A percentile compares a stretch with the other conserved stretches of the same genome.
Evolutionary conservation across 2,797 vertebrate species (phyloP).

Genomic region (Semotilus atromaculatus): DNA sequence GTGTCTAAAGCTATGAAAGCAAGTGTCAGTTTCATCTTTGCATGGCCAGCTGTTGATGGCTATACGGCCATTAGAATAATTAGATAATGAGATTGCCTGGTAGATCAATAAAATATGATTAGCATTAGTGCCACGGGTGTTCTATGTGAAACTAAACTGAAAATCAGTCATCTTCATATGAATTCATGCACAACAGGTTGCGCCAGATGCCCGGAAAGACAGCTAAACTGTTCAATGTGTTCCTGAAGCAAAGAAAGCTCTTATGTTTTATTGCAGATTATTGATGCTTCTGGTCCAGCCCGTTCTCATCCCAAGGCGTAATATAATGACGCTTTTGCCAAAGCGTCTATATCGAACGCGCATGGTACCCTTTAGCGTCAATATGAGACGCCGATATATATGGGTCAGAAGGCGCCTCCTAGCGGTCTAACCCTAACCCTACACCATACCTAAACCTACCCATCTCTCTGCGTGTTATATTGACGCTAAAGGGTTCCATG

Average conservation of each 20-base stretch:
- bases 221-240: not conserved
- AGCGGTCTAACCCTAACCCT: too few relatives aligned
- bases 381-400: too few relatives aligned
- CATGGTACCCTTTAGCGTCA: too few relatives aligned
- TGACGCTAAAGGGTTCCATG: too few relatives aligned
- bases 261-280: conserved; percentile 26
- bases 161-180: conserved; percentile 7
- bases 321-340: too few relatives aligned
- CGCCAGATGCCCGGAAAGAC: not conserved
- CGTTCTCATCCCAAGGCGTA: too few relatives aligned
- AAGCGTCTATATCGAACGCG: too few relatives aligned
- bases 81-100: conserved; percentile 23
- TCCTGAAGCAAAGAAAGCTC: conserved; percentile 2
- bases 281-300: conserved; percentile 30
- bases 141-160: conserved; percentile 4
- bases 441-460: too few relatives aligned
- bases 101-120: conserved; percentile 25
- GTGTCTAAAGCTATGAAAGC: not conserved
- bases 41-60: conserved; percentile 14
- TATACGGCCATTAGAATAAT: conserved; percentile 12
- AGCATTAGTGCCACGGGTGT: not conserved
- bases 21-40: conserved; percentile 13
- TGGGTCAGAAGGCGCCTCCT: too few relatives aligned
- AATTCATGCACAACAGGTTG: conserved; percentile 10
- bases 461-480: too few relatives aligned